A percentile compares a stretch with the other conserved stretches of the same genome.
Conservation (phyloP, 2,113 vertebrate species). For the Archocentrus centrarchus region DNA sequence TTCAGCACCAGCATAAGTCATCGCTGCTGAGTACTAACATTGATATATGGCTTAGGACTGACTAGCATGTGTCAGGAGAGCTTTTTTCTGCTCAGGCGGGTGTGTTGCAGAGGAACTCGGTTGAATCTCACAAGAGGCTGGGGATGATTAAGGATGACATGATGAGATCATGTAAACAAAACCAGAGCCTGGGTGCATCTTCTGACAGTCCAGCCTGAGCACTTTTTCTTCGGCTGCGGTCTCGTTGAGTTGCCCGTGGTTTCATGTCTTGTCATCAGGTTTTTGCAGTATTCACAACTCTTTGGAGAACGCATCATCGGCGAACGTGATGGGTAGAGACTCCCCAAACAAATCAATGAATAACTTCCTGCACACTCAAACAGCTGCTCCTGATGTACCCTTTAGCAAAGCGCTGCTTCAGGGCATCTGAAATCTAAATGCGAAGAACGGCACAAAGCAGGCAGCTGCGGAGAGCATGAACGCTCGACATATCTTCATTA, state of each 20-base stretch:
- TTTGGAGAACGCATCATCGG: not conserved
- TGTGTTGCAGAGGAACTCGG: conserved; percentile 11
- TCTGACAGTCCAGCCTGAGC: not conserved
- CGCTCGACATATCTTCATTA: not conserved
- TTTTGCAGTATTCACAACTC: conserved; percentile 3
- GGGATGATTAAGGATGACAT: conserved; percentile 50
- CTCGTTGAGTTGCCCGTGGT: not conserved
- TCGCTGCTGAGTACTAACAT: conserved; percentile 46
- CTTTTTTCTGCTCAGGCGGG: conserved; percentile 19
- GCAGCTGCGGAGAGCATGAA: not conserved
- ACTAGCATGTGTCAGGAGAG: conserved; percentile 34
- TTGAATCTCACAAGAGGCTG: conserved; percentile 16
- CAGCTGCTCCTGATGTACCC: conserved; percentile 37
- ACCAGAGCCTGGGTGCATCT: conserved; percentile 20
- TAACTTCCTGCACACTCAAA: conserved; percentile 14
- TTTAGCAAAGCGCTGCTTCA: conserved; percentile 25
- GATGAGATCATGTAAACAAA: conserved; percentile 50
- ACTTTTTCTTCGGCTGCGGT: conserved; percentile 18
- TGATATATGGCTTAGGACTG: conserved; percentile 61
- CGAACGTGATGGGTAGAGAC: not conserved
- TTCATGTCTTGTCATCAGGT: conserved; percentile 16
- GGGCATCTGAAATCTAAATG: conserved; percentile 9
- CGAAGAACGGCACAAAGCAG: conserved; percentile 13
- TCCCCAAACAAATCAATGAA: conserved; percentile 41
- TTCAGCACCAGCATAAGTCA: conserved; percentile 69